phyloP scores from a whole-genome alignment of 2,797 vertebrate species.

The Tinamus major region DNA sequence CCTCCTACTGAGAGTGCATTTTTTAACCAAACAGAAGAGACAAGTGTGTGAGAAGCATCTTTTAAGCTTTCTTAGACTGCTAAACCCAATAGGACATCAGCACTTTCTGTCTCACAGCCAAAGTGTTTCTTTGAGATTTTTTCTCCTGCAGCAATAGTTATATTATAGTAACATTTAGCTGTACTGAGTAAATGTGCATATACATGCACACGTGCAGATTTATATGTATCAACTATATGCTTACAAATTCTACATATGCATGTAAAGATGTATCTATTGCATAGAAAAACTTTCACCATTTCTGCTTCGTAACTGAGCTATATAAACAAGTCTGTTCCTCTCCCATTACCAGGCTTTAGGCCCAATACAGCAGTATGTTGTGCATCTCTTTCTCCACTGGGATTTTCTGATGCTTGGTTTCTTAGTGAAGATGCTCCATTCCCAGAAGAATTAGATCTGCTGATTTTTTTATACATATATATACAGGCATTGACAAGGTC shows the following conservation, averaged over 20 bases:
- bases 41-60: constrained; percentile 13
- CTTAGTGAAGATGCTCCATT: neutral
- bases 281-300: neutral
- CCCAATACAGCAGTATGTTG: neutral
- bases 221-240: neutral
- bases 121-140: neutral
- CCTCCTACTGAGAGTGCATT: neutral
- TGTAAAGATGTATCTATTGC: neutral
- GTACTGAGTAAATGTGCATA: neutral
- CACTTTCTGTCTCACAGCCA: neutral
- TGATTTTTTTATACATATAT: neutral
- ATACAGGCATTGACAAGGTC: neutral
- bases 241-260: neutral
- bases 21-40: constrained; percentile 17
- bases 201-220: neutral
- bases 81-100: constrained; percentile 23
- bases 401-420: neutral
- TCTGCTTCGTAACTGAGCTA: neutral
- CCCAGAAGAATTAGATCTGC: neutral
- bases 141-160: neutral
- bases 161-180: neutral
- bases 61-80: constrained; percentile 38
- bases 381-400: neutral
- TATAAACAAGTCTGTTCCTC: neutral
- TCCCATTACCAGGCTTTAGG: neutral